Evolutionary conservation across 2,113 vertebrate genomes (phyloP).

Genomic region (Xiphorhynchus elegans): DNA sequence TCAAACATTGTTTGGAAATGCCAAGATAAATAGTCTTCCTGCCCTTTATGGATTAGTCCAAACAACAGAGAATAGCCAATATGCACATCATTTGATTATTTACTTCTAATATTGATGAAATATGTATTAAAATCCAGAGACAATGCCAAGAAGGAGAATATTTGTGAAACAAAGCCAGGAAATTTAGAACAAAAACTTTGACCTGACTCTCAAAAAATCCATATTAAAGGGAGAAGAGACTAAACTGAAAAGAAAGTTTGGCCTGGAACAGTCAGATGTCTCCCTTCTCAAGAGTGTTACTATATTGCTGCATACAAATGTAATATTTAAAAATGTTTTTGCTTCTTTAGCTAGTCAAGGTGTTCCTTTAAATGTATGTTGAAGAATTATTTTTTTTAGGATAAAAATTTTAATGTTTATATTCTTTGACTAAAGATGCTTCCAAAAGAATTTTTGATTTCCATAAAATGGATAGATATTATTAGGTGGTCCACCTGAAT

Average conservation of each 20-base stretch:
- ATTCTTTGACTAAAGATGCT: background rate
- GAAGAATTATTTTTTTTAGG: background rate
- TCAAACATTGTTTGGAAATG: background rate
- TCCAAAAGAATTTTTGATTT: background rate
- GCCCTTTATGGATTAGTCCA: background rate
- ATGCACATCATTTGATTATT: background rate
- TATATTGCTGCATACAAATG: background rate
- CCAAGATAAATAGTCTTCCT: background rate
- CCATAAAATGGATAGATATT: background rate
- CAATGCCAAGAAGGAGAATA: background rate
- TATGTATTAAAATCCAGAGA: background rate
- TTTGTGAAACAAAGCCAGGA: background rate
- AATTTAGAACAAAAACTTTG: background rate
- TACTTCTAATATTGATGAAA: background rate
- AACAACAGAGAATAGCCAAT: background rate
- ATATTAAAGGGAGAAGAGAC: background rate
- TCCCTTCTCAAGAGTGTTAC: background rate
- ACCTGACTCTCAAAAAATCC: background rate
- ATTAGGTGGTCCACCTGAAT: background rate
- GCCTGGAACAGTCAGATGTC: background rate
- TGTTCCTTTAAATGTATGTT: background rate
- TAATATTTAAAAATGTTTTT: background rate
- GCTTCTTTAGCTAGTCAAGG: background rate
- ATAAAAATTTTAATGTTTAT: background rate
- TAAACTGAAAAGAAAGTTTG: background rate